Percentiles rank a stretch among this genome's conserved stretches.
These are phyloP conservation scores for Vollenhovia emeryi DNA, from an alignment of 1,140 invertebrate species.

Conservation along the genomic window DNA sequence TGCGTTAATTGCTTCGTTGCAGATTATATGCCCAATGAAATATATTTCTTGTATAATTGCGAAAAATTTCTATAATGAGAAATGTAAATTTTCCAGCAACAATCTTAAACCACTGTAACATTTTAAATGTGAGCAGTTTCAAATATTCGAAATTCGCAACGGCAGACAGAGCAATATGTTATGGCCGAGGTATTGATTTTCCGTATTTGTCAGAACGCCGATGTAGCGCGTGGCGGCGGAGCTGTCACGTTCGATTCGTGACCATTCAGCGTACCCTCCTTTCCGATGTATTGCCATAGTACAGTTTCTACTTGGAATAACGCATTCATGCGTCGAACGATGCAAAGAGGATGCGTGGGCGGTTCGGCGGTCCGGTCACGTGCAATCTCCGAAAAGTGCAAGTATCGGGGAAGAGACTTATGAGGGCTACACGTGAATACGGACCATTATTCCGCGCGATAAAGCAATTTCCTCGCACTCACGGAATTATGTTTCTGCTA, in stretches of 20 bases:
- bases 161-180: neutral
- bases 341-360: constrained; percentile 52
- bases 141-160: neutral
- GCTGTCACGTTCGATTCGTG: constrained; percentile 42
- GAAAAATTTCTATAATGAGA: neutral
- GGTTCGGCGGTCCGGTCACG: constrained; percentile 53
- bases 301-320: neutral
- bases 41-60: neutral
- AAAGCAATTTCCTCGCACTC: constrained; percentile 81
- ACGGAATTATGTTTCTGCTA: constrained; percentile 81
- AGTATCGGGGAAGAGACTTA: constrained; percentile 74
- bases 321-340: constrained; percentile 41
- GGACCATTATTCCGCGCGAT: constrained; percentile 83
- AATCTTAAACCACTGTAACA: neutral
- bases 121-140: neutral
- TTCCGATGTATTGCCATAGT: constrained; percentile 27
- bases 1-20: neutral
- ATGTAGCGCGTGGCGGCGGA: neutral
- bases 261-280: constrained; percentile 40
- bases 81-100: neutral
- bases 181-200: constrained; percentile 40
- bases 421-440: constrained; percentile 79
- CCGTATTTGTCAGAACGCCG: constrained; percentile 27
- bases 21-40: neutral
- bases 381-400: constrained; percentile 80